These are phyloP conservation scores for Temnothorax nylanderi DNA, from an alignment of 1,140 invertebrate species.

Conservation along the genomic window DNA sequence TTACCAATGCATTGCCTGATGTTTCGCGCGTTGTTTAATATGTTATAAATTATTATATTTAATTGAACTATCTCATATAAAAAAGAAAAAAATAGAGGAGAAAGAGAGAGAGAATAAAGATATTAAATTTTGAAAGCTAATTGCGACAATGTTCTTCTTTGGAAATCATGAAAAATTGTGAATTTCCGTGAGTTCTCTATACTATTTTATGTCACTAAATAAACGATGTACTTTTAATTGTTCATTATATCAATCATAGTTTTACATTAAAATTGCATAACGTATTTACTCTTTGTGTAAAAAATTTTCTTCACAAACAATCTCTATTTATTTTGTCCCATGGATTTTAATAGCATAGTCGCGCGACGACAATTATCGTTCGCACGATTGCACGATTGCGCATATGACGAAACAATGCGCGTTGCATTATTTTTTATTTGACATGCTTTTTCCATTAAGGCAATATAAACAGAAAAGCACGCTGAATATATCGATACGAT, in stretches of 20 bases:
- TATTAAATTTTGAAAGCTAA: not conserved
- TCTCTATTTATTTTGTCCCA: slow-evolving; percentile 20
- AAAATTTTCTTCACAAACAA: slow-evolving; percentile 5
- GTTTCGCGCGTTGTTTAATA: not conserved
- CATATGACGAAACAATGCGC: not conserved
- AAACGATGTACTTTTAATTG: not conserved
- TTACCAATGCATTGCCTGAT: not conserved
- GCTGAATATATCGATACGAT: slow-evolving; percentile 36
- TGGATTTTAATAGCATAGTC: slow-evolving; percentile 6
- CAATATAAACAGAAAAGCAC: slow-evolving; percentile 41
- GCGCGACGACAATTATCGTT: slow-evolving; percentile 32
- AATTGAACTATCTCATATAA: slow-evolving; percentile 13
- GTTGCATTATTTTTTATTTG: slow-evolving; percentile 48
- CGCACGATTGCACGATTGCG: slow-evolving; percentile 2
- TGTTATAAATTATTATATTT: slow-evolving; percentile 15
- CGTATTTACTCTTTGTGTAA: not conserved
- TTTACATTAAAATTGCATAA: not conserved
- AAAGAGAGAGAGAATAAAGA: not conserved
- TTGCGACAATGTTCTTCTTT: not conserved
- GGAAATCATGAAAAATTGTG: not conserved
- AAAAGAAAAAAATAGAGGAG: no score
- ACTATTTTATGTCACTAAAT: not conserved
- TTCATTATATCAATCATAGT: not conserved
- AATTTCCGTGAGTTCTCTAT: not conserved
- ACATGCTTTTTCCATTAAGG: slow-evolving; percentile 38